Conservation (phyloP, 2,888 invertebrate species). For the Cryptosula pallasiana region DNA sequence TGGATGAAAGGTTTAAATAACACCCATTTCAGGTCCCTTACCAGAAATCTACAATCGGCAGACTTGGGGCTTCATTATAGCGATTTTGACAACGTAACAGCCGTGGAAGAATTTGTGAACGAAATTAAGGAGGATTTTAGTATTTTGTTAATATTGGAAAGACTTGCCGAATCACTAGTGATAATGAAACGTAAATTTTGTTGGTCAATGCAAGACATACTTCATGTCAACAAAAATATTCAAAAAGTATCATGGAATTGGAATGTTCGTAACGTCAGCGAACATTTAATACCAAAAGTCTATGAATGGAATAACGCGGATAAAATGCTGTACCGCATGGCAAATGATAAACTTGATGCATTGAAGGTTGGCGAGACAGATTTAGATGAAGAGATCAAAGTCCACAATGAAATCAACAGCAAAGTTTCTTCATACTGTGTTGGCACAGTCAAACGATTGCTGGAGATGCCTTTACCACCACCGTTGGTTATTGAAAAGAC, state of each 20-base stretch:
- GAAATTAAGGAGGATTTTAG: slow-evolving; percentile 19
- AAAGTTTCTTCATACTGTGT: slow-evolving; percentile 1
- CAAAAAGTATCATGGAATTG: slow-evolving; percentile 1
- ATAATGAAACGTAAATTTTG: slow-evolving; percentile 7
- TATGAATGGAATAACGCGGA: slow-evolving; percentile 16
- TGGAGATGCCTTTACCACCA: neutral
- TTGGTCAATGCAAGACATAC: slow-evolving; percentile 15
- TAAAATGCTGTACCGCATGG: neutral
- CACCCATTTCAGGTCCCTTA: neutral
- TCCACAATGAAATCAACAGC: slow-evolving; percentile 6
- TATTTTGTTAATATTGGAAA: neutral
- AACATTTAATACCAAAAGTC: neutral
- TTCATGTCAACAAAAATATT: slow-evolving; percentile 22
- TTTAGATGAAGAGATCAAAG: slow-evolving; percentile 4
- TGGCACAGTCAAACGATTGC: neutral
- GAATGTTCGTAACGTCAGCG: neutral
- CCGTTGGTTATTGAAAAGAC: neutral
- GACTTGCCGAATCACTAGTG: slow-evolving; percentile 7
- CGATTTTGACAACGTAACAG: neutral
- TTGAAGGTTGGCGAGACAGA: neutral
- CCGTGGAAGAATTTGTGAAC: neutral
- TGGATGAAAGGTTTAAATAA: neutral
- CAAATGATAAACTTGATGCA: neutral
- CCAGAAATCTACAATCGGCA: slow-evolving; percentile 11
- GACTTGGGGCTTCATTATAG: neutral